Evolutionary conservation across 2,113 vertebrate genomes (phyloP), one percentile per base, ranked within the genome.

Genomic region (Phalacrocorax brasilianus): DNA sequence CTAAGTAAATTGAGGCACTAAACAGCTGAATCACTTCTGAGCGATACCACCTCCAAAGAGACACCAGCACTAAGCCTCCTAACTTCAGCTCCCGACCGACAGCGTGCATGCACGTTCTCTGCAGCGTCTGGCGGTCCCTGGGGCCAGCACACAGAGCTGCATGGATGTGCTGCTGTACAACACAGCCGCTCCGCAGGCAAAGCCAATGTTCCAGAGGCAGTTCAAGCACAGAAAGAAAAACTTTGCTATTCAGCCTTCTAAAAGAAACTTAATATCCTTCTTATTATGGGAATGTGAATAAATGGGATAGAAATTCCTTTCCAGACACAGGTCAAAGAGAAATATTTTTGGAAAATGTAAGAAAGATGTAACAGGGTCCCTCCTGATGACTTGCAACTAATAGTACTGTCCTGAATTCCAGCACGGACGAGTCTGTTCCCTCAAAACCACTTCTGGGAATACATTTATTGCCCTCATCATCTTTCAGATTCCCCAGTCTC

Each of bases 401-500:
- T 32, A 75, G 12, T 6, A 70, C 42, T 76, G n/a, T 89, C 78
- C 42, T 22, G 62, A 76, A 89, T 94, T 97, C 66, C 55, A 93
- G 67, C 63, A 74, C 1, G 5, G 38, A 73, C 15, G 3, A 28
- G 14, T 15, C 35, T 26, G 38, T 73, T 80, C 65, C 45, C 84
- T 87, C 73, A 95, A 79, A 96, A 83, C 30, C 26, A 24, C 91
- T 93, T 94, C 77, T 95, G 78, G 88, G 91, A 76, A 82, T 93
- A 53, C 26, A 16, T 95, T 91, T 95, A 86, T 70, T 71, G 77
- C 40, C 35, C 50, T 56, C 72, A 56, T 84, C 26, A 44, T 89
- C 80, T 85, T 58, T 85, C 14, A 49, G 26, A 61, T 86, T 97
- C 85, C 52, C 67, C 67, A 56, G 24, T 74, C 74, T 97, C 94